Conservation (phyloP, 2,113 vertebrate genomes). For the Lepus timidus region DNA sequence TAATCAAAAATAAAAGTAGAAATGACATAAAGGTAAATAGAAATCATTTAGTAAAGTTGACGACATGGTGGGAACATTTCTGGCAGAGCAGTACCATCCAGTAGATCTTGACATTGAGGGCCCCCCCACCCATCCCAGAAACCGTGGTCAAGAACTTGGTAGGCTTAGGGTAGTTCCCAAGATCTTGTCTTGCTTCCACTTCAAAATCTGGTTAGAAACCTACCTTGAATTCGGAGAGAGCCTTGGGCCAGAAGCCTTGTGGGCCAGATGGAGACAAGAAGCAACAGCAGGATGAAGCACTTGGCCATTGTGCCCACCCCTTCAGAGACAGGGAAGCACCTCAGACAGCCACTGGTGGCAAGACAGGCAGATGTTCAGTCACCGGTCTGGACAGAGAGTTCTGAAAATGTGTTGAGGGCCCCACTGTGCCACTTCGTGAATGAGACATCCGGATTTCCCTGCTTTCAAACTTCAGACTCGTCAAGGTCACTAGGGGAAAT, state of each 20-base stretch:
- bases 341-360: neutral
- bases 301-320: slow-evolving; percentile 56
- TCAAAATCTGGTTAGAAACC: slow-evolving; percentile 52
- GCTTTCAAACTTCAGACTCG: slow-evolving; percentile 80
- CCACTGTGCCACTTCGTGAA: slow-evolving; percentile 63
- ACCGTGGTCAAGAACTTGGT: neutral
- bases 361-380: slow-evolving; percentile 33
- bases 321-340: neutral
- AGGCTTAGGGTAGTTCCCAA: neutral
- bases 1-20: slow-evolving; percentile 47
- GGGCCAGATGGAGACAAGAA: slow-evolving; percentile 72
- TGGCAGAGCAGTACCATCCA: neutral
- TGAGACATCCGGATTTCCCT: slow-evolving; percentile 81
- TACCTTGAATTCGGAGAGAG: slow-evolving; percentile 71
- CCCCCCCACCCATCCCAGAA: neutral
- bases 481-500: slow-evolving; percentile 88
- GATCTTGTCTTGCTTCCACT: neutral
- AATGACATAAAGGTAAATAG: slow-evolving; percentile 30
- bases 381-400: slow-evolving; percentile 65
- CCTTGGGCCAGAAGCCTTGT: slow-evolving; percentile 64
- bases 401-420: slow-evolving; percentile 64
- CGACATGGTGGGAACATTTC: slow-evolving; percentile 9
- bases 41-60: slow-evolving; percentile 30
- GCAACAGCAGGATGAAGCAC: slow-evolving; percentile 22
- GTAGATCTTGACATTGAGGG: neutral